Conservation (phyloP, 2,797 vertebrate species). For the Sebastes steindachneri region DNA sequence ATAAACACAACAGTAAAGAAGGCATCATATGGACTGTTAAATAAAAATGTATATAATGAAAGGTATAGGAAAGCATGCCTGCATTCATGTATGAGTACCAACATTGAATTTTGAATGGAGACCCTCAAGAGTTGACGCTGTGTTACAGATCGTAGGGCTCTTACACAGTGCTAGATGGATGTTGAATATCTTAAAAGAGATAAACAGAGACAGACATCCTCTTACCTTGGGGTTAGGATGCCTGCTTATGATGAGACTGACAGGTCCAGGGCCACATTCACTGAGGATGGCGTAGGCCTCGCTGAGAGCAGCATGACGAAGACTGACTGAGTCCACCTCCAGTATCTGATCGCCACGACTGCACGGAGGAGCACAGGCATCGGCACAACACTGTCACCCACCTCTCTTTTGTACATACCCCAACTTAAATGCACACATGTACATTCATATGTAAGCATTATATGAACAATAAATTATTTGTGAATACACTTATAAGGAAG, state of each 20-base stretch:
- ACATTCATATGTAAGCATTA: not conserved
- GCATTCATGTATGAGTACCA: not conserved
- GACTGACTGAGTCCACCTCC: constrained; percentile 93
- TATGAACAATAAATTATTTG: not conserved
- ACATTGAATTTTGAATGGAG: not conserved
- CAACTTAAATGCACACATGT: not conserved
- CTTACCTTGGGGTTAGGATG: constrained; percentile 95
- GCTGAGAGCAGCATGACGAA: constrained; percentile 91
- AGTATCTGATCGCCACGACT: constrained; percentile 96
- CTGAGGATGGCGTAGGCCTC: constrained; percentile 95
- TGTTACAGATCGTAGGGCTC: not conserved
- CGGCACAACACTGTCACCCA: not conserved
- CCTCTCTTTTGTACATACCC: too few relatives aligned
- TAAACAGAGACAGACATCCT: not conserved
- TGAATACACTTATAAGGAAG: not conserved
- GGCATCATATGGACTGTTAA: not conserved
- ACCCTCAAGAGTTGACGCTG: not conserved
- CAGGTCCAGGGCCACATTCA: constrained; percentile 92
- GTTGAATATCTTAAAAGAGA: not conserved
- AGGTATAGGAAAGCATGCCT: not conserved
- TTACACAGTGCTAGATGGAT: not conserved
- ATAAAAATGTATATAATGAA: not conserved
- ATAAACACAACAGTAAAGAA: not conserved
- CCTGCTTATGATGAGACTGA: constrained; percentile 94
- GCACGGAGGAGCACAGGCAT: not conserved